These are phyloP conservation scores for Gadopsis marmoratus DNA, from an alignment of 2,797 vertebrate genomes.

Conservation along the genomic window DNA sequence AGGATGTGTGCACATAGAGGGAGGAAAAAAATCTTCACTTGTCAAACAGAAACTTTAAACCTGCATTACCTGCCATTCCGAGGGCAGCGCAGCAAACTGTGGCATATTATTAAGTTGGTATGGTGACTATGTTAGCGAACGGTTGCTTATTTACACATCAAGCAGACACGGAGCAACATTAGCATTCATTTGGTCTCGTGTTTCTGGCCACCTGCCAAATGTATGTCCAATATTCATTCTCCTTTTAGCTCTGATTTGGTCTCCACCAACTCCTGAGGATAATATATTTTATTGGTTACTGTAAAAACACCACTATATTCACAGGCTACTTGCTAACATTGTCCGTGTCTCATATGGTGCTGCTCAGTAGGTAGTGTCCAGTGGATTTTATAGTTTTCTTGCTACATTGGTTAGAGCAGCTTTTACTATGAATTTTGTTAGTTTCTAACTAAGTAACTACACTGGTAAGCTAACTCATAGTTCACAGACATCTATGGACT, in stretches of 20 bases:
- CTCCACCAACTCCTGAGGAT: not conserved
- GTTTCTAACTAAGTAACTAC: too few relatives aligned
- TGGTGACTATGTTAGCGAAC: not conserved
- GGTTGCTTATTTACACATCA: not conserved
- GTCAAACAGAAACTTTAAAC: not conserved
- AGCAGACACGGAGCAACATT: slow-evolving; percentile 3
- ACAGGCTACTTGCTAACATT: not conserved
- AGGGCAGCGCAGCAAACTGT: not conserved
- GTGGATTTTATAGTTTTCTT: not conserved
- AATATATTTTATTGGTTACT: not conserved
- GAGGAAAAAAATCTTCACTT: not conserved
- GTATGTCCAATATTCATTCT: not conserved
- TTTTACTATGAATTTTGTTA: not conserved
- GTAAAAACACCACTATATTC: not conserved
- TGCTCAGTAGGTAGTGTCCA: not conserved
- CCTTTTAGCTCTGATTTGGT: not conserved
- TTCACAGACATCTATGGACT: not conserved
- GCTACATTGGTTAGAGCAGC: not conserved
- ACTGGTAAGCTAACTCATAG: too few relatives aligned
- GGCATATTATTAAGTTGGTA: not conserved
- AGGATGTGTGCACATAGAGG: too few relatives aligned
- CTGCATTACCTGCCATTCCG: not conserved
- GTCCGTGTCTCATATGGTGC: not conserved
- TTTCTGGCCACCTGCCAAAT: not conserved
- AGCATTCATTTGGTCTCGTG: not conserved